Evolutionary conservation across 2,797 vertebrate genomes (phyloP).

Genomic region (Pseudochromis fuscus): DNA sequence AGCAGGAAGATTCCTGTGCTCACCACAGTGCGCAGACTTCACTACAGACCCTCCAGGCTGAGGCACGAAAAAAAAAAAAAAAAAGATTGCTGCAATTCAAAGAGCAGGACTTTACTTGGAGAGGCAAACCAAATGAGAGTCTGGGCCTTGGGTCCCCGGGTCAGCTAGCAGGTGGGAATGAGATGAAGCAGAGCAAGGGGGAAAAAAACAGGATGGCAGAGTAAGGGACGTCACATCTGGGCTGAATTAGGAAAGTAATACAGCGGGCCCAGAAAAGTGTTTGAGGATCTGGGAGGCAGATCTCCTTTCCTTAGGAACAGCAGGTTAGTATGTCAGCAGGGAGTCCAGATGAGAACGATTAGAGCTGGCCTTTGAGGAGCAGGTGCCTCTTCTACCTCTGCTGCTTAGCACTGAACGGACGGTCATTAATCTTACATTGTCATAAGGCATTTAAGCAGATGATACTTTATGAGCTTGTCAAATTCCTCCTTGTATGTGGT

Average conservation of each 20-base stretch:
- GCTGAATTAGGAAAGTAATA: slow-evolving; percentile 92
- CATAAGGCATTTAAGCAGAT: slow-evolving; percentile 77
- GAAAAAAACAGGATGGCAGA: slow-evolving; percentile 75
- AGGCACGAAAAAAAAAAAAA: slow-evolving; percentile 37
- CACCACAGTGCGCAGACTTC: slow-evolving; percentile 59
- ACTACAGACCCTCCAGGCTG: slow-evolving; percentile 78
- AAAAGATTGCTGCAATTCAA: slow-evolving; percentile 75
- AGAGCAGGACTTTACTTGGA: slow-evolving; percentile 81
- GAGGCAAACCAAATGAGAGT: slow-evolving; percentile 83
- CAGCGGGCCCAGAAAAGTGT: slow-evolving; percentile 86
- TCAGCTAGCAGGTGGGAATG: slow-evolving; percentile 88
- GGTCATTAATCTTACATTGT: slow-evolving; percentile 83
- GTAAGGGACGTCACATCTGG: slow-evolving; percentile 85
- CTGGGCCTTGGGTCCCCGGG: slow-evolving; percentile 76
- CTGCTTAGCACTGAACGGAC: slow-evolving; percentile 71
- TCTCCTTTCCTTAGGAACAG: slow-evolving; percentile 85
- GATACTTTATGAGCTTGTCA: slow-evolving; percentile 77
- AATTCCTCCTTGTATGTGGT: slow-evolving; percentile 69
- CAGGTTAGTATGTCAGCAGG: slow-evolving; percentile 88
- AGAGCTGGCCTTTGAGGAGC: slow-evolving; percentile 85
- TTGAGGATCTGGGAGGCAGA: slow-evolving; percentile 86
- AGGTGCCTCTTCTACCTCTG: slow-evolving; percentile 83
- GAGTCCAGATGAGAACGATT: slow-evolving; percentile 93
- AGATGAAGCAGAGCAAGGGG: slow-evolving; percentile 79
- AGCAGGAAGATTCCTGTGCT: slow-evolving; percentile 61